phyloP scores from a whole-genome alignment of 2,888 invertebrate genomes.

The Podabrus alpinus region DNA sequence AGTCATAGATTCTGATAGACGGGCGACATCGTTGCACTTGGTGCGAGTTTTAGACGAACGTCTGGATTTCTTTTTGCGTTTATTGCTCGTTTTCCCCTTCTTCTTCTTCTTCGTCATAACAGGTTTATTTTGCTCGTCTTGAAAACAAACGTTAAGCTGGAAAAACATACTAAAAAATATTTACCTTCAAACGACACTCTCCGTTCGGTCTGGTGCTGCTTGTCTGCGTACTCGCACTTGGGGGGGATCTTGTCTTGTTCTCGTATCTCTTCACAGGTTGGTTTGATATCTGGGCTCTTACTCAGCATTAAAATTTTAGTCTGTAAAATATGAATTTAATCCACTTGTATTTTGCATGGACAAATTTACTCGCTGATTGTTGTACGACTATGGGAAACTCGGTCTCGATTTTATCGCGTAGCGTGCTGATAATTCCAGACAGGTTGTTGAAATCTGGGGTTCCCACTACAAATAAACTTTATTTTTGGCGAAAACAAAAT shows the following conservation, averaged over 20 bases:
- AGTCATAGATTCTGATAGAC: neutral
- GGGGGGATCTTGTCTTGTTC: neutral
- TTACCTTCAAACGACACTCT: neutral
- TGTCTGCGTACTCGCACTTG: neutral
- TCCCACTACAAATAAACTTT: neutral
- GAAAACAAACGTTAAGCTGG: neutral
- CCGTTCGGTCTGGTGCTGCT: neutral
- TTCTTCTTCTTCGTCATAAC: neutral
- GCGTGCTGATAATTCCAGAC: neutral
- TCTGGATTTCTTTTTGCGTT: neutral
- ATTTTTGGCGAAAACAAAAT: neutral
- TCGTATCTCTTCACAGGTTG: neutral
- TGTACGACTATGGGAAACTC: neutral
- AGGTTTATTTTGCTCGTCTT: neutral
- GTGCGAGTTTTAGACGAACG: neutral
- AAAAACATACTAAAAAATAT: neutral
- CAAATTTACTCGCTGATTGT: neutral
- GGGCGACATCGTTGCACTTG: neutral
- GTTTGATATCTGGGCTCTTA: neutral
- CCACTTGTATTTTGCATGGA: neutral
- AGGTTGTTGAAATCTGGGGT: neutral
- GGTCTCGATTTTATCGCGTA: neutral
- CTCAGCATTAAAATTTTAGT: constrained; percentile 4
- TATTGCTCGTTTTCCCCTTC: neutral
- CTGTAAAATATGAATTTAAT: neutral